Evolutionary conservation across 1,140 invertebrate species (phyloP), one percentile per base, ranked within the genome.

Genomic region (Drosophila navojoa): DNA sequence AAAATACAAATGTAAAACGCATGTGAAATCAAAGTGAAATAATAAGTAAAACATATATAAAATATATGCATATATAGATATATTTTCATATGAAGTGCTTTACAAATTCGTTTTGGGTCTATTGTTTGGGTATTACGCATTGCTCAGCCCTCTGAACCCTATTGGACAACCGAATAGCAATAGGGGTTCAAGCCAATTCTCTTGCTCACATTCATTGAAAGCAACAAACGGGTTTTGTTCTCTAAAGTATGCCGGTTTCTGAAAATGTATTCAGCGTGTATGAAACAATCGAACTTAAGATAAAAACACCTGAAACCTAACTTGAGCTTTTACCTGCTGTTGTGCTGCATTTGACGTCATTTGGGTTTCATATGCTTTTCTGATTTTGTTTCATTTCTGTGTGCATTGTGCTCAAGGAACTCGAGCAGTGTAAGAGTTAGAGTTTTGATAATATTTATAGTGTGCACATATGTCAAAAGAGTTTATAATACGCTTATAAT

Each of bases 191-290:
- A n/a, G 19, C 38, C 68, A 86, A 63, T 64, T 70, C 47, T 27
- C 22, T 11, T 62, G 35, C 25, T 13, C 44, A 4, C 11, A 38
- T 38, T 4, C 35, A 38, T 38, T 13, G 35, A 38, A 38, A 16
- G 29, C 42, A 32, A 64, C 3, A 77, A 87, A 86, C 79, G 61
- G 75, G 82, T 86, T 86, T 74, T 40, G 50, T 66, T 68, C 22
- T 52, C 54, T 58, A 78, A 70, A 76, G 76, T 81, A 79, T 79
- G 81, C 76, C 81, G 81, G 81, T 73, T 72, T 61, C 42, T 81
- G 25, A 9, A 79, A 79, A 66, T 61, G 60, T 67, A 62, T 69
- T 58, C 70, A 67, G 40, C 54, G 40, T 29, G 67, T 55, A 49
- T 60, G 32, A 72, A 72, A 72, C 63, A 72, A 72, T 72, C 63